Evolutionary conservation across 2,888 invertebrate genomes (phyloP), one percentile per base, ranked within the genome.

Genomic region (Cerastis leucographa): DNA sequence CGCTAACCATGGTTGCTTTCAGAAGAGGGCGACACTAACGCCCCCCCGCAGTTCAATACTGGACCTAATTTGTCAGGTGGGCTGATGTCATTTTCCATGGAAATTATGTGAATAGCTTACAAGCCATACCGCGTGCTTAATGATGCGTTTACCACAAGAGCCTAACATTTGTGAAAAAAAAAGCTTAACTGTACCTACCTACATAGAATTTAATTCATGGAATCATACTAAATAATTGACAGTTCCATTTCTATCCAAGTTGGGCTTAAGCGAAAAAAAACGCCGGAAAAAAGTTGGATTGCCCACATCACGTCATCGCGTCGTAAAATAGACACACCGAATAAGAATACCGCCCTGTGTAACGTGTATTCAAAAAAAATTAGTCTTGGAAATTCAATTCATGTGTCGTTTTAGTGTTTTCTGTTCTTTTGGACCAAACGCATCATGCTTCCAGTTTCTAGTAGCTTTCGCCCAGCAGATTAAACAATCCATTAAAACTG

Each of bases 1-100:
- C 64, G 78, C 74, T 85, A 78, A 87, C 72, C 71, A 75, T 73
- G n/a, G 71, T 84, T 87, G 74, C 84, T 87, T 88, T 87, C 88
- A 88, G 85, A 73, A 59, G 87, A 80, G 75, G 71, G 54, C 67
- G 72, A 51, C 66, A 62, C 62, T 79, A 77, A 51, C 68, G 71
- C 62, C 56, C 68, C 59, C 56, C 29, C 0, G 80, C 76, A 51
- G 82, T 64, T 76, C 65, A 22, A 46, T 67, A 66, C 71, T 46
- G 78, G 83, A 69, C 70, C 81, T 62, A 51, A 56, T 54, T 68
- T 76, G 67, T 70, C 87, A 87, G 87, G 87, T 87, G 86, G 81
- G 86, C 71, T 65, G 65, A 74, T 56, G 44, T 65, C 22, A 40
- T n/a, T 72, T 54, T 61, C 40, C 40, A 76, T 66, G 51, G 62